phyloP scores from a whole-genome alignment of 2,888 invertebrate genomes.

The Ornithoptera priamus region DNA sequence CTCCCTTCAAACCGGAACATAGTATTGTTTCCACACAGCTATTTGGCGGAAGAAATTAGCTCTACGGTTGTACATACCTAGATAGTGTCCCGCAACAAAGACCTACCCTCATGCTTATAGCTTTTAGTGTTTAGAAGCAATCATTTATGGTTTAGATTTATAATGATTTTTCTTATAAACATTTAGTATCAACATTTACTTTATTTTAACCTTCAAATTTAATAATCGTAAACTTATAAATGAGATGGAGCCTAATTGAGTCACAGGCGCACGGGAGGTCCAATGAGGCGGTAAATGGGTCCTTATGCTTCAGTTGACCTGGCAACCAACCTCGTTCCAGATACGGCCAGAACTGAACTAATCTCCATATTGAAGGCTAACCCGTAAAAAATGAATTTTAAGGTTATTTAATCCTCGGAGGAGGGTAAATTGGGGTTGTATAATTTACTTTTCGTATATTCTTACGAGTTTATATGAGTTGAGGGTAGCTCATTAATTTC shows the following conservation, averaged over 20 bases:
- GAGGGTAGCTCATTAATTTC: slow-evolving; percentile 34
- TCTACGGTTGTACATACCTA: too few species aligned
- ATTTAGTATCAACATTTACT: background rate
- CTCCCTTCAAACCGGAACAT: too few species aligned
- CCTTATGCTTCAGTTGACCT: slow-evolving; percentile 70
- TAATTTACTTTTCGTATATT: slow-evolving; percentile 51
- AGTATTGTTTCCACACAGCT: too few species aligned
- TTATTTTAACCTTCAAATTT: slow-evolving; percentile 17
- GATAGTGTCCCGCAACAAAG: too few species aligned
- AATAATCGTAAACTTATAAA: slow-evolving; percentile 25
- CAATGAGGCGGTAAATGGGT: slow-evolving; percentile 71
- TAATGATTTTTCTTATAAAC: background rate
- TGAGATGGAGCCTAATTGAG: slow-evolving; percentile 50
- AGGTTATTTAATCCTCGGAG: slow-evolving; percentile 48
- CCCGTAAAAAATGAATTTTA: slow-evolving; percentile 64
- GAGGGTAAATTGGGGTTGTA: slow-evolving; percentile 53
- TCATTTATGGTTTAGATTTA: too few species aligned
- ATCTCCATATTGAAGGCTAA: slow-evolving; percentile 54
- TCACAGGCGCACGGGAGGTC: slow-evolving; percentile 56
- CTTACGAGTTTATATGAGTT: slow-evolving; percentile 38
- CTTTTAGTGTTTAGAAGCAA: too few species aligned
- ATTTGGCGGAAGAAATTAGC: too few species aligned
- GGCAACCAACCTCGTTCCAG: slow-evolving; percentile 56
- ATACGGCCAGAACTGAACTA: slow-evolving; percentile 54
- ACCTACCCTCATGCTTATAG: too few species aligned